Conservation (phyloP, 2,797 vertebrate species). For the Mormyrus hasselquistii region DNA sequence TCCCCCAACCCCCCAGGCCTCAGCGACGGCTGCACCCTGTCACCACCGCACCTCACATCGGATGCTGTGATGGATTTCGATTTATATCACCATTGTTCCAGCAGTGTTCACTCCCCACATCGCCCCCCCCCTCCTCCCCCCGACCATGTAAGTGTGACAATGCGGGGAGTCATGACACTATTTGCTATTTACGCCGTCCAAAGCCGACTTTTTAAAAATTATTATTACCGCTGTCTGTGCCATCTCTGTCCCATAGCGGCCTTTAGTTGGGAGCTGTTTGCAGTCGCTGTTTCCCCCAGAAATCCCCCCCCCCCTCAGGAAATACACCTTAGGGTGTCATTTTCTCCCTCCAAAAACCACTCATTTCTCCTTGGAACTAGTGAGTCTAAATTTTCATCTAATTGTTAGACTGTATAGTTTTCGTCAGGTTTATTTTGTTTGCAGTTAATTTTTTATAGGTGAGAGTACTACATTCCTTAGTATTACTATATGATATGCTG, state of each 20-base stretch:
- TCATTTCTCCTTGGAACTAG: constrained; percentile 38
- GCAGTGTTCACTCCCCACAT: background rate
- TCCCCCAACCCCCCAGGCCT: constrained; percentile 19
- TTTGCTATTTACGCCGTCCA: constrained; percentile 47
- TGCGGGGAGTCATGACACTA: constrained; percentile 31
- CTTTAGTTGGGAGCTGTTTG: constrained; percentile 57
- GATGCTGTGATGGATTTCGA: constrained; percentile 47
- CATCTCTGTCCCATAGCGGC: constrained; percentile 46
- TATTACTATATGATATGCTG: background rate
- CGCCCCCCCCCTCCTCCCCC: background rate
- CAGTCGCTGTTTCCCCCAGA: constrained; percentile 45
- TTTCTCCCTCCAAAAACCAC: constrained; percentile 42
- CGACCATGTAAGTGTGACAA: constrained; percentile 36
- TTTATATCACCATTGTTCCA: constrained; percentile 32
- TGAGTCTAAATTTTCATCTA: constrained; percentile 31
- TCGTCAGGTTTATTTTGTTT: constrained; percentile 27
- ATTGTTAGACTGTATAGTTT: constrained; percentile 35
- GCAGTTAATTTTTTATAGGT: background rate
- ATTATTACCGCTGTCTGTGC: constrained; percentile 26
- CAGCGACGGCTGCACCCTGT: constrained; percentile 28
- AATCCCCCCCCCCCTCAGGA: constrained; percentile 43
- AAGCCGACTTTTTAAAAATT: constrained; percentile 35
- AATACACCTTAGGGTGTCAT: constrained; percentile 42
- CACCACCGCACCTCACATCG: constrained; percentile 26
- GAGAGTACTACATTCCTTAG: background rate